Base-by-base conservation (phyloP, 2,888 invertebrate genomes). In the Microdon myrmicae region DNA sequence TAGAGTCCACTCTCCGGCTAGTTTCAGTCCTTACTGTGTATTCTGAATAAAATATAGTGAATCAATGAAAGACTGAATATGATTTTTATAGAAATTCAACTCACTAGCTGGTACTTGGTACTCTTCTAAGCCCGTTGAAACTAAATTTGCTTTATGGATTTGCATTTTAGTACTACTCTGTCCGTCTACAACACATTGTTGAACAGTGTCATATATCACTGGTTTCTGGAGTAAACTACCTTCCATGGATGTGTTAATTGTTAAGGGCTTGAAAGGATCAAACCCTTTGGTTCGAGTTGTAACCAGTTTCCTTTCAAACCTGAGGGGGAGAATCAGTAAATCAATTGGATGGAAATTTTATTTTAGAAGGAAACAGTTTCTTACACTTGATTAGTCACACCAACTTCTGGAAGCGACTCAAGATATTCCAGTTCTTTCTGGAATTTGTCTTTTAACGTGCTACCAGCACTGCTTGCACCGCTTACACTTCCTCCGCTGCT, bases 331-430 rank as follows among this genome's bases (percentile, higher is more conserved):
- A 8, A 29, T 14, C 12, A 44, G 12, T 32, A 14, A n/a, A n/a
- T n/a, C n/a, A n/a, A n/a, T n/a, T n/a, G n/a, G n/a, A n/a, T n/a
- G n/a, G n/a, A n/a, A n/a, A n/a, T n/a, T n/a, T n/a, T n/a, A n/a
- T n/a, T n/a, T n/a, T n/a, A n/a, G n/a, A n/a, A n/a, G n/a, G n/a
- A n/a, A n/a, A n/a, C 7, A 45, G 5, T 2, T 14, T 67, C 75
- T 73, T 73, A 78, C 78, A 78, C 79, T 73, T 78, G 76, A 49
- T 78, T 78, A 47, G 76, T 78, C n/a, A 78, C 78, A 14, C 78
- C 79, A 39, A 77, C 77, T 68, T 78, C 78, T 43, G 76, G 75
- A 37, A 78, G 69, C 13, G 78, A 72, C 69, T 78, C 79, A 64
- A 76, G 72, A 59, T 74, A 78, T 56, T 77, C 76, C 61, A 75